Conservation (phyloP, 1,140 invertebrate species). For the Oppia nitens region DNA sequence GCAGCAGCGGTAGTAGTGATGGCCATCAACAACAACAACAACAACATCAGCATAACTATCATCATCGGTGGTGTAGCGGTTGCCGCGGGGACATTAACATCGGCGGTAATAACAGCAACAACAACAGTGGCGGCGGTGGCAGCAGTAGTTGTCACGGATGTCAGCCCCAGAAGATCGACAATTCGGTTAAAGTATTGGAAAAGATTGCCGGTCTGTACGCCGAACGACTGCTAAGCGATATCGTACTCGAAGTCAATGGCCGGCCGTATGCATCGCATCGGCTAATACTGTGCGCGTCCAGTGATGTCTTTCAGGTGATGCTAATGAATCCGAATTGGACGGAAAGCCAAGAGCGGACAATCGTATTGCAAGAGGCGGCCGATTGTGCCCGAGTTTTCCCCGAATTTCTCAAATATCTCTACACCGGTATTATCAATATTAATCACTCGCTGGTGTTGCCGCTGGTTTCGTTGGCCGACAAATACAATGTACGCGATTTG, state of each 20-base stretch:
- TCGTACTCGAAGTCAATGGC: constrained; percentile 57
- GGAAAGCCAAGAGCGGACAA: constrained; percentile 63
- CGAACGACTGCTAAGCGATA: constrained; percentile 66
- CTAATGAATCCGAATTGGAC: constrained; percentile 81
- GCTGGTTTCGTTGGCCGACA: constrained; percentile 70
- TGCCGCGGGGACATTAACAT: too few species aligned
- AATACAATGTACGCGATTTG: constrained; percentile 83
- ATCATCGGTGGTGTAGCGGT: too few species aligned
- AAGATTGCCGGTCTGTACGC: constrained; percentile 68
- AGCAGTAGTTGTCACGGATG: too few species aligned
- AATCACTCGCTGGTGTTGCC: constrained; percentile 63
- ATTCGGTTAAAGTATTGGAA: constrained; percentile 52
- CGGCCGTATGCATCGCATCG: constrained; percentile 67
- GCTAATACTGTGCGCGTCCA: constrained; percentile 78
- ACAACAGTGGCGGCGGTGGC: too few species aligned
- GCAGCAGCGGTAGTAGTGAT: too few species aligned
- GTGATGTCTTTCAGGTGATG: constrained; percentile 93
- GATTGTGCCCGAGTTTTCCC: constrained; percentile 67
- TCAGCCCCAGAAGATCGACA: constrained; percentile 40
- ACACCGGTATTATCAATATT: constrained; percentile 73
- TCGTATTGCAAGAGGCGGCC: constrained; percentile 66
- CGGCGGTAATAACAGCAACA: too few species aligned
- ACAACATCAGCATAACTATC: too few species aligned
- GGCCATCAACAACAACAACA: too few species aligned
- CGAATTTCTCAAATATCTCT: constrained; percentile 77